phyloP scores from a whole-genome alignment of 2,888 invertebrate genomes.

The Cetonia aurata region DNA sequence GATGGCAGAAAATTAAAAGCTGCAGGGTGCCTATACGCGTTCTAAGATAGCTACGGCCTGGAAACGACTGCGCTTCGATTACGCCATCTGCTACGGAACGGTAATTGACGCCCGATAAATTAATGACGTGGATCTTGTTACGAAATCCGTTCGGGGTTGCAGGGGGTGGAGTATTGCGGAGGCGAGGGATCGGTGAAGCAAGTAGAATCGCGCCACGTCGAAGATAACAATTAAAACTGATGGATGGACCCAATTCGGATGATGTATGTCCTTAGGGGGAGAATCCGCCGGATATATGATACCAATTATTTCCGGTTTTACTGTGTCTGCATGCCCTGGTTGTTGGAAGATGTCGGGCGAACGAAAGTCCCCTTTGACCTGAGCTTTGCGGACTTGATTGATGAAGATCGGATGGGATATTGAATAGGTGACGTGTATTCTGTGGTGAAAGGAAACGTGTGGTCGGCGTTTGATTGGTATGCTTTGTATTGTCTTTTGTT shows the following conservation, averaged over 20 bases:
- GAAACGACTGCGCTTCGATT: not conserved
- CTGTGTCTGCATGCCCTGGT: conserved; percentile 15
- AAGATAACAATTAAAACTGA: conserved; percentile 45
- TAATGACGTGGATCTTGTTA: conserved; percentile 39
- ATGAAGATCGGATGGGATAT: conserved; percentile 17
- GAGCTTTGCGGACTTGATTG: conserved; percentile 16
- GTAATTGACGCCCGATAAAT: conserved; percentile 40
- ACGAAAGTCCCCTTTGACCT: conserved; percentile 23
- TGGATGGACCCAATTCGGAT: conserved; percentile 42
- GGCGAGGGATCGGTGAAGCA: not conserved
- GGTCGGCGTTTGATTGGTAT: conserved; percentile 10
- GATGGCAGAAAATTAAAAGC: conserved; percentile 20
- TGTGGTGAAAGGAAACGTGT: conserved; percentile 6
- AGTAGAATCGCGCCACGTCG: conserved; percentile 21
- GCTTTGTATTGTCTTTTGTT: not conserved
- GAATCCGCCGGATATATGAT: conserved; percentile 45
- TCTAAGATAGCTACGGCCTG: not conserved
- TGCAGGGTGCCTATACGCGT: not conserved
- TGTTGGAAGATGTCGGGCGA: conserved; percentile 21
- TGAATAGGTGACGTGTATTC: conserved; percentile 11
- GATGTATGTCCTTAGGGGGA: conserved; percentile 34
- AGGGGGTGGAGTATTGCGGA: not conserved
- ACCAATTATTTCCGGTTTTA: conserved; percentile 47
- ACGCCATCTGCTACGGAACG: conserved; percentile 15
- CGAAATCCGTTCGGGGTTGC: not conserved